phyloP scores from a whole-genome alignment of 2,888 invertebrate genomes.

The Lycaena phlaeas region DNA sequence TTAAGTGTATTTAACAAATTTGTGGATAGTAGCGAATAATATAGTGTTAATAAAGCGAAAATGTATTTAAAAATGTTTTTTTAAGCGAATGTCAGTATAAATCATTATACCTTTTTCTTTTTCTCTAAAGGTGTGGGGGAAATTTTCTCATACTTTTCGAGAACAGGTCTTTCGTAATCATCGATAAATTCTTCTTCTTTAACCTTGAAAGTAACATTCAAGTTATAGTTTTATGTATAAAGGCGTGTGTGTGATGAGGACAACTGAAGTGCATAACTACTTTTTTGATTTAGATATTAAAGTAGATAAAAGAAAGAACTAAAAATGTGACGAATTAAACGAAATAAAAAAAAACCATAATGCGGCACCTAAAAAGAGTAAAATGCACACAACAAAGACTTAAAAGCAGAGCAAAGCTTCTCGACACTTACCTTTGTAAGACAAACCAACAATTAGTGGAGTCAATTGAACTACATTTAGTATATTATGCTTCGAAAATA shows the following conservation, averaged over 20 bases:
- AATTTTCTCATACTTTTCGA: constrained; percentile 79
- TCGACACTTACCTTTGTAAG: constrained; percentile 1
- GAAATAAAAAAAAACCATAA: background rate
- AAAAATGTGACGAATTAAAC: background rate
- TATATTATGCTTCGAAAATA: no score
- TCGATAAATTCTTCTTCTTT: constrained; percentile 67
- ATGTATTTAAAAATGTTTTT: background rate
- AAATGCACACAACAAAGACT: background rate
- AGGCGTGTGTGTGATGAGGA: background rate
- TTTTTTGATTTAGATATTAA: background rate
- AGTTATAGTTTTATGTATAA: constrained; percentile 1
- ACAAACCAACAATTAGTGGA: no score
- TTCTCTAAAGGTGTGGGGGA: constrained; percentile 63
- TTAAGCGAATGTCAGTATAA: constrained; percentile 3
- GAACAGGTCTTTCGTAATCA: constrained; percentile 83
- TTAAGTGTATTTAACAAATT: no score
- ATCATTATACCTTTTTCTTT: constrained; percentile 60
- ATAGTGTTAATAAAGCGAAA: no score
- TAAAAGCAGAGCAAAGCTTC: constrained; percentile 5
- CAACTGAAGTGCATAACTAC: background rate
- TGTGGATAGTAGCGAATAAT: no score
- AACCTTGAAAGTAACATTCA: constrained; percentile 40
- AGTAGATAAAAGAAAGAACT: background rate
- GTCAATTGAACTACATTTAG: no score
- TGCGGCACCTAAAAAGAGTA: constrained; percentile 2